These are phyloP conservation scores for Eubasilissa splendida DNA, from an alignment of 2,888 invertebrate species.

Conservation along the genomic window DNA sequence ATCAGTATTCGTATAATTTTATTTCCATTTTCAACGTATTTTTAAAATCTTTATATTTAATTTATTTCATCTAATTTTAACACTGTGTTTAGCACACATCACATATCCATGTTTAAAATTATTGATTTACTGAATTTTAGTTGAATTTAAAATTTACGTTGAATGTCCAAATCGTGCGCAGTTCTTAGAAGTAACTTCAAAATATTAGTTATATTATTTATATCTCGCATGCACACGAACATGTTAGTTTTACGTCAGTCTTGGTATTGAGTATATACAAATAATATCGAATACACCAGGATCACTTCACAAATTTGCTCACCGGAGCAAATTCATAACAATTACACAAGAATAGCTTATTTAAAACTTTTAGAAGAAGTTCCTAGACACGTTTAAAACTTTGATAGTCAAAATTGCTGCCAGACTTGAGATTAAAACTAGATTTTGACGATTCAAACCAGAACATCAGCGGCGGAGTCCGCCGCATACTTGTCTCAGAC, in stretches of 20 bases:
- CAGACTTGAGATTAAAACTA: conserved; percentile 2
- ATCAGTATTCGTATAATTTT: no score
- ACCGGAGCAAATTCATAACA: conserved; percentile 2
- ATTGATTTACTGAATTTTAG: not conserved
- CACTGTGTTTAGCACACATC: no score
- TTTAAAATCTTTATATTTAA: no score
- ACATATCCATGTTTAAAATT: no score
- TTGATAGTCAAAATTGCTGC: not conserved
- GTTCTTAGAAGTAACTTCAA: not conserved
- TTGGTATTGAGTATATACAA: conserved; percentile 18
- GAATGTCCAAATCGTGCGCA: not conserved
- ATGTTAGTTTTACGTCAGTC: conserved; percentile 26
- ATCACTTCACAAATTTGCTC: conserved; percentile 25
- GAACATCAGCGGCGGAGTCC: conserved; percentile 57
- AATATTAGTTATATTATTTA: not conserved
- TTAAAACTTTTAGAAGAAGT: conserved; percentile 17
- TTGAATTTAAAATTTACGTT: conserved; percentile 2
- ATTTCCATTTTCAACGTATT: no score
- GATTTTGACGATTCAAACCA: conserved; percentile 44
- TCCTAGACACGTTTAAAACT: not conserved
- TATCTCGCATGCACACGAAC: not conserved
- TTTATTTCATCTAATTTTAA: no score
- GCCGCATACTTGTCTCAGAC: conserved; percentile 78
- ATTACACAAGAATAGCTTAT: not conserved
- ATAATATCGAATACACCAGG: conserved; percentile 8